These are phyloP conservation scores for Achatina immaculata DNA, from an alignment of 1,140 invertebrate species.

Conservation along the genomic window DNA sequence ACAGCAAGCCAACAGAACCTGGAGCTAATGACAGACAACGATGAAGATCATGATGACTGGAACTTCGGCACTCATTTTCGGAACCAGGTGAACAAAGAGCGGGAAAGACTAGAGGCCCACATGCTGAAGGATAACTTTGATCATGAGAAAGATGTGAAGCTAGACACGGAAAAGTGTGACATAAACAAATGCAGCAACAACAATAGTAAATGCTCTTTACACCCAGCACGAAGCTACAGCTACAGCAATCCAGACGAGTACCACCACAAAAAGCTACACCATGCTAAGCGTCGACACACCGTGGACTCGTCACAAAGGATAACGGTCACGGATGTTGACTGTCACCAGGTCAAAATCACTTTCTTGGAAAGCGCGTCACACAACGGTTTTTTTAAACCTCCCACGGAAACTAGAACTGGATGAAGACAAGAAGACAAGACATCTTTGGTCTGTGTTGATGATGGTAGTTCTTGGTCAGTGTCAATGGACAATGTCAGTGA, in stretches of 20 bases:
- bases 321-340: constrained; percentile 28
- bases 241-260: constrained; percentile 31
- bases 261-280: constrained; percentile 36
- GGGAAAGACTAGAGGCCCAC: constrained; percentile 20
- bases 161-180: neutral
- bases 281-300: constrained; percentile 28
- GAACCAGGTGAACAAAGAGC: constrained; percentile 11
- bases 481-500: too few species aligned
- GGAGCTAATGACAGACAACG: neutral
- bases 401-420: neutral
- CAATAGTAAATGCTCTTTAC: too few species aligned
- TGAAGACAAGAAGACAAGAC: too few species aligned
- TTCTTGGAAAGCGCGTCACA: constrained; percentile 19
- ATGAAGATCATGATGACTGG: constrained; percentile 29
- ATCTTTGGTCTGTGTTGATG: too few species aligned
- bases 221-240: neutral
- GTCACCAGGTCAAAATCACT: constrained; percentile 26
- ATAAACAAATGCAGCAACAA: neutral
- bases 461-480: too few species aligned
- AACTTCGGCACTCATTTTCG: constrained; percentile 18
- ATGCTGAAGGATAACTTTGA: constrained; percentile 26
- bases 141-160: neutral
- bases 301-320: constrained; percentile 7
- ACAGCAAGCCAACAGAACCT: neutral
- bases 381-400: constrained; percentile 27